Evolutionary conservation across 2,888 invertebrate species (phyloP).

Genomic region (Anthrax anthrax): DNA sequence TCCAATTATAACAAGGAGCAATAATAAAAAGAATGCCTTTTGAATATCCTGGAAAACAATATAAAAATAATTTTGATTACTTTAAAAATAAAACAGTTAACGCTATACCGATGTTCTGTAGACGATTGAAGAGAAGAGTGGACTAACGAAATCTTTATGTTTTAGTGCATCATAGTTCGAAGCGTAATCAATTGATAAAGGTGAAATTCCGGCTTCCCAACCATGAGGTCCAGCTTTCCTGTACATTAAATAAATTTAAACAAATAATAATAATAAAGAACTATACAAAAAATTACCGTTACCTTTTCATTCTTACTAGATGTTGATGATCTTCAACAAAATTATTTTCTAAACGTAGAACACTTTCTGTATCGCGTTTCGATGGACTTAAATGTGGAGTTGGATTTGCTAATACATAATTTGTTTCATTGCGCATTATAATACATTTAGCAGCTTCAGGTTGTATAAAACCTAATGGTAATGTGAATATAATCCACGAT

Average conservation of each 20-base stretch:
- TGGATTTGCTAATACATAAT: constrained; percentile 48
- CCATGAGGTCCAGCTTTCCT: background rate
- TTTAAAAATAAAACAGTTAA: background rate
- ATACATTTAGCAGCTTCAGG: constrained; percentile 88
- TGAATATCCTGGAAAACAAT: constrained; percentile 55
- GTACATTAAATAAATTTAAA: background rate
- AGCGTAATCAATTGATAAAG: constrained; percentile 60
- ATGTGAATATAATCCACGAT: constrained; percentile 93
- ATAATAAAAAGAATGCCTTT: constrained; percentile 86
- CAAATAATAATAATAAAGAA: no score
- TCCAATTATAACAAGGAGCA: constrained; percentile 85
- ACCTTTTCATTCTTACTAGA: background rate
- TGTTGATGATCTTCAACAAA: background rate
- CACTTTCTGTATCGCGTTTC: background rate
- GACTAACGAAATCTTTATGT: constrained; percentile 68
- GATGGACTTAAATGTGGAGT: background rate
- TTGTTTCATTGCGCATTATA: constrained; percentile 44
- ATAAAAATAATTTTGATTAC: background rate
- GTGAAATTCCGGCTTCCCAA: constrained; percentile 46
- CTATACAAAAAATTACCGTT: no score
- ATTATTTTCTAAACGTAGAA: background rate
- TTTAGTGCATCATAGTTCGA: constrained; percentile 55
- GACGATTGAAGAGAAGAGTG: constrained; percentile 85
- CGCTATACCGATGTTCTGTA: constrained; percentile 49
- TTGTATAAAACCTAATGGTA: constrained; percentile 89